phyloP scores from a whole-genome alignment of 1,140 invertebrate species.

The Tachypleus tridentatus region DNA sequence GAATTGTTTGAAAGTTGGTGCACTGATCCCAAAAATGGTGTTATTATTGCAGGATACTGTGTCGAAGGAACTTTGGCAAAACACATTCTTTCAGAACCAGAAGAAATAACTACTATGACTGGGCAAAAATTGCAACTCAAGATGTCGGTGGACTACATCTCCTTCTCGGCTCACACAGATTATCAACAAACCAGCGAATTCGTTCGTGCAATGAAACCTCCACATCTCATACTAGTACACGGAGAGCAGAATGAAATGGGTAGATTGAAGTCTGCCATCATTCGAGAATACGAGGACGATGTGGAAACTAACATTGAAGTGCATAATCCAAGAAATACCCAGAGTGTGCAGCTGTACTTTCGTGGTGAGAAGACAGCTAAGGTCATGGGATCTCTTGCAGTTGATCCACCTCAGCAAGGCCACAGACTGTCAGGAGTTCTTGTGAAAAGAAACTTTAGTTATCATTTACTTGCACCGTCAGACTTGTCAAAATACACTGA shows the following conservation, averaged over 20 bases:
- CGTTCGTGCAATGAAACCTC: constrained; percentile 81
- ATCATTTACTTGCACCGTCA: constrained; percentile 79
- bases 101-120: constrained; percentile 88
- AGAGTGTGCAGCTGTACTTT: constrained; percentile 84
- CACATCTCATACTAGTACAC: constrained; percentile 94
- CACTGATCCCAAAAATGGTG: constrained; percentile 92
- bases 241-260: constrained; percentile 99
- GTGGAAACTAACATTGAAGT: constrained; percentile 75
- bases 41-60: constrained; percentile 98
- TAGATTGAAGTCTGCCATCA: constrained; percentile 81
- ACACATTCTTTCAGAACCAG: constrained; percentile 92
- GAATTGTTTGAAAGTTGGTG: constrained; percentile 99
- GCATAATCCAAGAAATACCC: constrained; percentile 93
- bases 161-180: constrained; percentile 98
- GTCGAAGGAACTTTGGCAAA: constrained; percentile 98
- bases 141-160: constrained; percentile 98
- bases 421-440: constrained; percentile 79
- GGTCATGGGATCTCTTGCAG: constrained; percentile 82
- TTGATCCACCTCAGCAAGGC: constrained; percentile 63
- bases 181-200: constrained; percentile 99
- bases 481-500: constrained; percentile 95
- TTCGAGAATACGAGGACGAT: constrained; percentile 87
- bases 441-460: constrained; percentile 96
- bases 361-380: constrained; percentile 96
- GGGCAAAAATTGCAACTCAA: constrained; percentile 93